These are phyloP conservation scores for Stegodyphus dumicola DNA, from an alignment of 1,140 invertebrate genomes.

Conservation along the genomic window DNA sequence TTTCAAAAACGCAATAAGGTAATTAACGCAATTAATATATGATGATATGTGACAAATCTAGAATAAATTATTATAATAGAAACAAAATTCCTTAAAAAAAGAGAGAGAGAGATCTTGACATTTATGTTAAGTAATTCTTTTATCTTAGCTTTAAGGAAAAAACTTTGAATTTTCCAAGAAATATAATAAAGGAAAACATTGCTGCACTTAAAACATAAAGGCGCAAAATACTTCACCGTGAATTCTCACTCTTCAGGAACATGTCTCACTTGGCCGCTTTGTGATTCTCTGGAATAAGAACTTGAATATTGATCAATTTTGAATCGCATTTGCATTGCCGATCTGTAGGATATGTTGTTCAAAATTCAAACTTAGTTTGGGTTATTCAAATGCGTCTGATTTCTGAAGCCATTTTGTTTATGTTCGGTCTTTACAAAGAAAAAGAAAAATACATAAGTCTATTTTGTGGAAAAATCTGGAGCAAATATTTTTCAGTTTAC, in stretches of 20 bases:
- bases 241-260: neutral
- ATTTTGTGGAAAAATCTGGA: too few species aligned
- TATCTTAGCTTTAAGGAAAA: too few species aligned
- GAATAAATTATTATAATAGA: too few species aligned
- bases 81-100: too few species aligned
- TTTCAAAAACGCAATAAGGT: too few species aligned
- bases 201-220: neutral
- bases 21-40: too few species aligned
- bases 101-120: too few species aligned
- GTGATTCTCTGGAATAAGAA: conserved; percentile 12
- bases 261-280: conserved; percentile 13
- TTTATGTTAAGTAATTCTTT: too few species aligned
- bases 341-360: neutral
- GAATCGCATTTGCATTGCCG: conserved; percentile 21
- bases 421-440: neutral
- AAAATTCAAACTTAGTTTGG: conserved; percentile 38
- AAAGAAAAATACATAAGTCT: neutral
- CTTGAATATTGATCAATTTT: conserved; percentile 23
- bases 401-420: conserved; percentile 6
- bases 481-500: too few species aligned
- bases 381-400: conserved; percentile 13
- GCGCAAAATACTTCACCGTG: neutral
- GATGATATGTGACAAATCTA: too few species aligned
- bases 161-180: too few species aligned
- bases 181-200: too few species aligned